These are phyloP conservation scores for Eurytoma californica DNA, from an alignment of 2,888 invertebrate species.

Conservation along the genomic window DNA sequence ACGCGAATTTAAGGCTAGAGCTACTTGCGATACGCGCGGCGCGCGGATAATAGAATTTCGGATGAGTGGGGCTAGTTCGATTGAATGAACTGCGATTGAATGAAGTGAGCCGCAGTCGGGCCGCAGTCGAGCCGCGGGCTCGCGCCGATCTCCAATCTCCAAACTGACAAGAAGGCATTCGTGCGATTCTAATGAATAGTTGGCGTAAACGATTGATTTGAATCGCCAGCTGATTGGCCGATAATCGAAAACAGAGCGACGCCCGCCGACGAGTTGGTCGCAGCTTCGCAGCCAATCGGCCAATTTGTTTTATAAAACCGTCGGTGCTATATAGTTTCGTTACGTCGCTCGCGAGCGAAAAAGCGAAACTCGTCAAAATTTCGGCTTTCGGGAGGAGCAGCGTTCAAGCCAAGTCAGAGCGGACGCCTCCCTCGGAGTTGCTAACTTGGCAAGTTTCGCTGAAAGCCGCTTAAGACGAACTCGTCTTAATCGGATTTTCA, in stretches of 20 bases:
- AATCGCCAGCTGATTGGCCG: conserved; percentile 61
- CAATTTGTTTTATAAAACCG: neutral
- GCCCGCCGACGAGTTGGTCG: neutral
- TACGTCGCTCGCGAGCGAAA: neutral
- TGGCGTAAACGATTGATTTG: conserved; percentile 61
- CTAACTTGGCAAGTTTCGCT: conserved; percentile 15
- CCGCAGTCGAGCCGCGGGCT: neutral
- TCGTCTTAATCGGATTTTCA: conserved; percentile 63
- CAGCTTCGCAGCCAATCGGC: neutral
- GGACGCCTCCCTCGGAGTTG: conserved; percentile 20
- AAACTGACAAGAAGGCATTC: conserved; percentile 51
- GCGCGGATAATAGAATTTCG: conserved; percentile 57
- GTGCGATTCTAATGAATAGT: conserved; percentile 54
- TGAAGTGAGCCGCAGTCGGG: conserved; percentile 23
- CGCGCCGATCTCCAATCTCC: conserved; percentile 49
- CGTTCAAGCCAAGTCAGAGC: conserved; percentile 12
- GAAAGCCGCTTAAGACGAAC: conserved; percentile 61
- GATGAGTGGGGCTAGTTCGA: conserved; percentile 60
- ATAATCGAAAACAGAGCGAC: conserved; percentile 62
- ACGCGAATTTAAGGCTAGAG: conserved; percentile 32
- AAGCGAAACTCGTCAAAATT: conserved; percentile 33
- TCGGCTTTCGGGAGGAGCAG: neutral
- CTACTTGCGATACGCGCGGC: neutral
- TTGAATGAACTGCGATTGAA: conserved; percentile 48
- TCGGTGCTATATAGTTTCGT: too few species aligned